Evolutionary conservation across 2,888 invertebrate genomes (phyloP).

Genomic region (Xanthia togata): DNA sequence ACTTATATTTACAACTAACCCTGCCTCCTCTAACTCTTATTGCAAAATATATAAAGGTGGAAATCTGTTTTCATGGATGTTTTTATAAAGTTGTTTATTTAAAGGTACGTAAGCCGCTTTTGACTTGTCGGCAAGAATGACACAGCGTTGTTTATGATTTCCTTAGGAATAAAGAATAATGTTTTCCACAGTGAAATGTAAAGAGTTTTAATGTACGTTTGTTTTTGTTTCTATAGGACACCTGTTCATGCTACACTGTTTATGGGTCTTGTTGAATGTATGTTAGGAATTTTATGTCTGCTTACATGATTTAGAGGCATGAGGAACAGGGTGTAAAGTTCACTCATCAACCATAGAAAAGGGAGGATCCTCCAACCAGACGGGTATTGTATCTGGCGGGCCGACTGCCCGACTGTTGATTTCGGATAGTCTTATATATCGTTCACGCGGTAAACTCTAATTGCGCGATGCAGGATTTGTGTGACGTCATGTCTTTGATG

Average conservation of each 20-base stretch:
- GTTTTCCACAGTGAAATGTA: slow-evolving; percentile 65
- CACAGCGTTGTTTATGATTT: slow-evolving; percentile 85
- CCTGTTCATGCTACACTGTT: slow-evolving; percentile 41
- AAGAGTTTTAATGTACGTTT: slow-evolving; percentile 56
- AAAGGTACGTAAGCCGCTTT: slow-evolving; percentile 81
- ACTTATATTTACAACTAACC: slow-evolving; percentile 3
- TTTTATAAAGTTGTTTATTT: slow-evolving; percentile 60
- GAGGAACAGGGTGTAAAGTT: too few relatives aligned
- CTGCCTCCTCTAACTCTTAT: slow-evolving; percentile 29
- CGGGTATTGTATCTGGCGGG: too few relatives aligned
- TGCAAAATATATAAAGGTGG: background rate
- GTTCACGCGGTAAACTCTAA: too few relatives aligned
- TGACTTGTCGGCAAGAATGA: slow-evolving; percentile 85
- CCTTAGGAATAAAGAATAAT: slow-evolving; percentile 80
- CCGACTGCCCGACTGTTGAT: too few relatives aligned
- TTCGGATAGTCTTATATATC: too few relatives aligned
- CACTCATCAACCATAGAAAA: too few relatives aligned
- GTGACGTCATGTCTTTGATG: too few relatives aligned
- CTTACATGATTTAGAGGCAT: too few relatives aligned
- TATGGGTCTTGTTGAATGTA: slow-evolving; percentile 4
- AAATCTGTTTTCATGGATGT: background rate
- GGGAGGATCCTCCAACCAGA: too few relatives aligned
- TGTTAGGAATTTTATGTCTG: slow-evolving; percentile 7
- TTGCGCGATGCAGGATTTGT: too few relatives aligned
- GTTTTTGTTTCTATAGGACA: slow-evolving; percentile 42